Percentiles rank a stretch among this genome's conserved stretches.
Evolutionary conservation across 2,113 vertebrate genomes (phyloP).

Genomic region (Chaetops frenatus): DNA sequence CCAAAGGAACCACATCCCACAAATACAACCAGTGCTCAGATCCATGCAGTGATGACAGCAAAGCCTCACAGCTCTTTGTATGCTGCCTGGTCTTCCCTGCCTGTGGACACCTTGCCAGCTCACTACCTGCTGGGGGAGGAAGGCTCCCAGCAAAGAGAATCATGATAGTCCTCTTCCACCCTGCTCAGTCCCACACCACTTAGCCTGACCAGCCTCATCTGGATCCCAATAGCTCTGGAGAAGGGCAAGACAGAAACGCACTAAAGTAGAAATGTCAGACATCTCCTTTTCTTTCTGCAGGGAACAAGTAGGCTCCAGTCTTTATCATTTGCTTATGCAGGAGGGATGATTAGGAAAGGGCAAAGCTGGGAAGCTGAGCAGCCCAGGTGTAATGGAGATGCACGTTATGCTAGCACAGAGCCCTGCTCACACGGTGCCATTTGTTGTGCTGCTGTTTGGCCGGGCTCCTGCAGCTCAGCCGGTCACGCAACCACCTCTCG

Average conservation of each 20-base stretch:
- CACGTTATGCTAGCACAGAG: not conserved
- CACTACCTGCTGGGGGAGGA: not conserved
- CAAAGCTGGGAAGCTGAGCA: not conserved
- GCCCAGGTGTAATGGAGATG: not conserved
- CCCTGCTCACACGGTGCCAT: not conserved
- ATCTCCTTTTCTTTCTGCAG: not conserved
- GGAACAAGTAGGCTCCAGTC: not conserved
- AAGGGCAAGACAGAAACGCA: not conserved
- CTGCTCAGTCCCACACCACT: not conserved
- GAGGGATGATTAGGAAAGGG: not conserved
- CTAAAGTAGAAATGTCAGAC: not conserved
- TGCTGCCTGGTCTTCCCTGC: not conserved
- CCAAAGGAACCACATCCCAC: not conserved
- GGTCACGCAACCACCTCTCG: not conserved
- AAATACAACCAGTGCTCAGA: not conserved
- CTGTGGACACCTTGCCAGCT: not conserved
- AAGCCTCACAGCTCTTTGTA: not conserved
- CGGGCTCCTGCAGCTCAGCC: not conserved
- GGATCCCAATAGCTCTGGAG: not conserved
- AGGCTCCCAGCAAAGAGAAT: not conserved
- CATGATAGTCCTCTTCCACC: fast-evolving
- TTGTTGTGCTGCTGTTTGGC: not conserved
- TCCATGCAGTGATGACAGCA: not conserved
- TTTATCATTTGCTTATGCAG: not conserved
- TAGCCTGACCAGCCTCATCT: not conserved